phyloP scores from a whole-genome alignment of 2,113 vertebrate species.

The Halichoerus grypus region DNA sequence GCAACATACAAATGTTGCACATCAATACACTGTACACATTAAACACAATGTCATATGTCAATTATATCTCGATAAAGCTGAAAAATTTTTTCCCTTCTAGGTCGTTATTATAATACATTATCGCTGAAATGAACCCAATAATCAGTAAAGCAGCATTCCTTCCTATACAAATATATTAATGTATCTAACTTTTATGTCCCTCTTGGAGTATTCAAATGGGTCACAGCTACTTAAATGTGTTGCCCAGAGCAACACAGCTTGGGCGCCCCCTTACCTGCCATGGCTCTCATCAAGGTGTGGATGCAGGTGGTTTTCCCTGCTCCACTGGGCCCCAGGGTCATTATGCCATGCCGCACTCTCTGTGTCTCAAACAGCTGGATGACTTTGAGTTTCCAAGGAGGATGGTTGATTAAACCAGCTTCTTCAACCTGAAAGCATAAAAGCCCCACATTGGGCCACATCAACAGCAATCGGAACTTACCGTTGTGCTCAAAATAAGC shows the following conservation, averaged over 20 bases:
- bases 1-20: not conserved
- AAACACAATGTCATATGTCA: not conserved
- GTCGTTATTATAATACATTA: not conserved
- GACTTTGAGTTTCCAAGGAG: conserved; percentile 97
- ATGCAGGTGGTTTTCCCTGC: conserved; percentile 97
- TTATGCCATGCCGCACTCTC: conserved; percentile 96
- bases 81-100: not conserved
- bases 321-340: conserved; percentile 97
- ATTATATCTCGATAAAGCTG: not conserved
- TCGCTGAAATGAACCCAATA: not conserved
- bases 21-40: not conserved
- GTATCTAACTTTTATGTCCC: not conserved
- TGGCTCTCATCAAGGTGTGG: conserved; percentile 95
- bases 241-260: fast-evolving
- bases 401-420: conserved; percentile 94
- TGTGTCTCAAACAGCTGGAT: conserved; percentile 98
- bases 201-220: not conserved
- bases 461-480: not conserved
- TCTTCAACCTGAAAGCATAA: conserved; percentile 90
- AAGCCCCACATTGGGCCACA: not conserved
- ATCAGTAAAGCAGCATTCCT: not conserved
- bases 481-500: not conserved
- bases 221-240: not conserved
- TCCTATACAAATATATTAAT: not conserved
- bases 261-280: conserved; percentile 90